A percentile compares a stretch with the other conserved stretches of the same genome.
Evolutionary conservation across 2,888 invertebrate genomes (phyloP).

Genomic region (Heteropelma amictum): DNA sequence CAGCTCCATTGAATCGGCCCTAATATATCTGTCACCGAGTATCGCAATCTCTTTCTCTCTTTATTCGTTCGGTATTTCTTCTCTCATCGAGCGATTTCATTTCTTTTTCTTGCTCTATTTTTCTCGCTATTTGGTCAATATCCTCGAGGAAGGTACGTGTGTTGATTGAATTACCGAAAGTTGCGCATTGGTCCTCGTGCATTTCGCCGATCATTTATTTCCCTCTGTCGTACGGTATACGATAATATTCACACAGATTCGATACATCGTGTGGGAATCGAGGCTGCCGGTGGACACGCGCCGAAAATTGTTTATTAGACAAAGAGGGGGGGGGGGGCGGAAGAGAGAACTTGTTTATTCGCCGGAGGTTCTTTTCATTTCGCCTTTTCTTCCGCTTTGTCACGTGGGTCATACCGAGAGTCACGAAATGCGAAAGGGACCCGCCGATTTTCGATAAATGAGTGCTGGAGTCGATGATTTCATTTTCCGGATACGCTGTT

Average conservation of each 20-base stretch:
- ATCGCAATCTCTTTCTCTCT: slow-evolving; percentile 62
- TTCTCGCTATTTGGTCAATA: slow-evolving; percentile 62
- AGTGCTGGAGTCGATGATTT: not conserved
- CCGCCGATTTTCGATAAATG: not conserved
- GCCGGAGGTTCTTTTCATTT: slow-evolving; percentile 44
- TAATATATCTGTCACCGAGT: slow-evolving; percentile 75
- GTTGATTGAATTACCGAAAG: slow-evolving; percentile 73
- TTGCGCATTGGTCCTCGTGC: slow-evolving; percentile 60
- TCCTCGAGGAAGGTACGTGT: slow-evolving; percentile 58
- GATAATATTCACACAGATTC: slow-evolving; percentile 14
- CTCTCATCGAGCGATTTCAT: slow-evolving; percentile 7
- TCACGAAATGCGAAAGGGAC: slow-evolving; percentile 7
- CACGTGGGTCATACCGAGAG: slow-evolving; percentile 5
- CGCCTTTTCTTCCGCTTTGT: not conserved
- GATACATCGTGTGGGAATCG: slow-evolving; percentile 56
- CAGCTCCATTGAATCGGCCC: slow-evolving; percentile 74
- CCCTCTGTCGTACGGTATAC: not conserved
- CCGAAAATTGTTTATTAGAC: slow-evolving; percentile 36
- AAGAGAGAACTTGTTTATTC: slow-evolving; percentile 24
- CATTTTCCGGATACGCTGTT: not conserved
- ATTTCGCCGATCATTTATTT: slow-evolving; percentile 3
- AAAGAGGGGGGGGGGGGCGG: not conserved
- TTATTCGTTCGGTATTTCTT: not conserved
- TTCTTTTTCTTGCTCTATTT: not conserved
- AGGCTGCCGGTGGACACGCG: slow-evolving; percentile 50